Evolutionary conservation across 2,797 vertebrate species (phyloP).

Genomic region (Xyrichtys novacula): DNA sequence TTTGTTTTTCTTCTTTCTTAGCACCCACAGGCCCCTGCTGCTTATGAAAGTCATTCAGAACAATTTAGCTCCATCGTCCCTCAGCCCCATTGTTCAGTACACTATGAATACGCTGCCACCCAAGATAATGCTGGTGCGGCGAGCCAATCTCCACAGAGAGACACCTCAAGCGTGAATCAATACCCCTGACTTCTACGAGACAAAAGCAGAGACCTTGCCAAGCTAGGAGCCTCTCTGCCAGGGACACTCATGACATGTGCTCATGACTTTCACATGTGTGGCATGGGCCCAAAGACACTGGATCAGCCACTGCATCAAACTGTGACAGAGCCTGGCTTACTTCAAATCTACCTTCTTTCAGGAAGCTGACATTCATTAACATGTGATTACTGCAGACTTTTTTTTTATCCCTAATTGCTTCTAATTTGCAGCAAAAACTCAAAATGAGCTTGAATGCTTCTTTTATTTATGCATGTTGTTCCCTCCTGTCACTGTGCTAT

Average conservation of each 20-base stretch:
- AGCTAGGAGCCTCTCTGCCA: slow-evolving; percentile 63
- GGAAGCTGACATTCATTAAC: slow-evolving; percentile 10
- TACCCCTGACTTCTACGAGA: slow-evolving; percentile 80
- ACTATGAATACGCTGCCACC: slow-evolving; percentile 77
- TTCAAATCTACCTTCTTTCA: slow-evolving; percentile 32
- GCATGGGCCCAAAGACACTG: slow-evolving; percentile 52
- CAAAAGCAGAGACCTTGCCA: slow-evolving; percentile 80
- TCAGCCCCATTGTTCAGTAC: slow-evolving; percentile 71
- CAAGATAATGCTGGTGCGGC: slow-evolving; percentile 73
- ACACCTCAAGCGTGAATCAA: slow-evolving; percentile 82
- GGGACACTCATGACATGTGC: slow-evolving; percentile 51
- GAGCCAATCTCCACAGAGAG: slow-evolving; percentile 73
- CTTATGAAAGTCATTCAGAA: slow-evolving; percentile 81
- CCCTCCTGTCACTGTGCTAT: slow-evolving; percentile 33
- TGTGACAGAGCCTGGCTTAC: slow-evolving; percentile 39
- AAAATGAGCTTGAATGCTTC: neutral
- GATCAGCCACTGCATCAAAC: slow-evolving; percentile 44
- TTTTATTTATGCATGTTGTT: slow-evolving; percentile 22
- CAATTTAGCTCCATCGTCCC: slow-evolving; percentile 72
- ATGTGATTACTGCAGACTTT: slow-evolving; percentile 1
- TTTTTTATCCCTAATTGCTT: neutral
- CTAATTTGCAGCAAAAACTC: slow-evolving; percentile 12
- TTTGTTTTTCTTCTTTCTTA: slow-evolving; percentile 32
- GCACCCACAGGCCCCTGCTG: slow-evolving; percentile 71
- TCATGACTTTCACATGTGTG: slow-evolving; percentile 70